phyloP scores from a whole-genome alignment of 2,888 invertebrate species.

The Chrysotoxum bicinctum region DNA sequence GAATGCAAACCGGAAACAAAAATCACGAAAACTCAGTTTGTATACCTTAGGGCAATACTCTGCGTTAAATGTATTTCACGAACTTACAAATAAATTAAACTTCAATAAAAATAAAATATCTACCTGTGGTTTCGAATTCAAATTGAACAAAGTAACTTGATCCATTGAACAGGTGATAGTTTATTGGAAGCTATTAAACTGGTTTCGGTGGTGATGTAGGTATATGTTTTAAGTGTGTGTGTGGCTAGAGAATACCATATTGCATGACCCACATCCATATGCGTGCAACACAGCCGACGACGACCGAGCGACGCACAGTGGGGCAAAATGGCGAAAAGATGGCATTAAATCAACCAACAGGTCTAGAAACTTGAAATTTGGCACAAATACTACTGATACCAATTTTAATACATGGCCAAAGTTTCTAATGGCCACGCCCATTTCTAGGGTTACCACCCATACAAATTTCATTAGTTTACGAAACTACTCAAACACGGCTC shows the following conservation, averaged over 20 bases:
- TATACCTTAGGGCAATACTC: neutral
- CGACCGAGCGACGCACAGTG: neutral
- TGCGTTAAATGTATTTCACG: neutral
- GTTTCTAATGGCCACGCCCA: too few relatives aligned
- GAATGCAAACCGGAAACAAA: conserved; percentile 39
- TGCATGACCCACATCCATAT: conserved; percentile 64
- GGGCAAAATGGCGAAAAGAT: too few relatives aligned
- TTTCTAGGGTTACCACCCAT: too few relatives aligned
- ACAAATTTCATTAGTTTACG: too few relatives aligned
- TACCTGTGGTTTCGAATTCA: conserved; percentile 3
- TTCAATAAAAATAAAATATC: conserved; percentile 28
- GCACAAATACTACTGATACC: too few relatives aligned
- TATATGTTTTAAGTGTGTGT: neutral
- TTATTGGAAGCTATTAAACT: conserved; percentile 56
- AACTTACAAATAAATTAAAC: conserved; percentile 16
- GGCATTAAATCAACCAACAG: too few relatives aligned
- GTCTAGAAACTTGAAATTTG: too few relatives aligned
- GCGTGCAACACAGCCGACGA: neutral
- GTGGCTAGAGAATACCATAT: conserved; percentile 53
- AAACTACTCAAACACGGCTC: too few relatives aligned
- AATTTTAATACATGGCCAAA: too few relatives aligned
- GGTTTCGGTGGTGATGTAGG: conserved; percentile 18
- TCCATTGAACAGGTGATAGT: conserved; percentile 49
- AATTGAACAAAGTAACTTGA: conserved; percentile 5
- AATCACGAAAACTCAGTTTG: neutral